These are phyloP conservation scores for Podotricha telesiphe DNA, from an alignment of 2,888 invertebrate species.

Conservation along the genomic window DNA sequence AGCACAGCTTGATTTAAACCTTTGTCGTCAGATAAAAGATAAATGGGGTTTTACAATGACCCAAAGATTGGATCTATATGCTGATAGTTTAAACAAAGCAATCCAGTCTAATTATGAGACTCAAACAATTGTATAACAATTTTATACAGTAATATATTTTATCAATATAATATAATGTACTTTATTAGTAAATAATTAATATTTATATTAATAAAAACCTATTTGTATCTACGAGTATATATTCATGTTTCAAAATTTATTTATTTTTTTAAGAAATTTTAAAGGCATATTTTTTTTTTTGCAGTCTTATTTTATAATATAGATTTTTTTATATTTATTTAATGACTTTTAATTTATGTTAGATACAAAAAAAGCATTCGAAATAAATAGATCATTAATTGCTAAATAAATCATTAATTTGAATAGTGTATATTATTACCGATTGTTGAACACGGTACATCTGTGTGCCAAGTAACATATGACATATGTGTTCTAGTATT, in stretches of 20 bases:
- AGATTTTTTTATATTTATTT: too few species aligned
- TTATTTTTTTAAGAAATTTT: too few species aligned
- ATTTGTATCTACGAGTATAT: too few species aligned
- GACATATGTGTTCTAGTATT: too few species aligned
- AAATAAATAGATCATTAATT: too few species aligned
- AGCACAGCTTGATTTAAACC: constrained; percentile 95
- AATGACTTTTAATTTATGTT: too few species aligned
- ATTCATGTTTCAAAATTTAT: too few species aligned
- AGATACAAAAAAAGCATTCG: too few species aligned
- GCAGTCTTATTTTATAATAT: background rate
- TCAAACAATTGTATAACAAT: constrained; percentile 55
- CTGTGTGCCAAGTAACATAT: too few species aligned
- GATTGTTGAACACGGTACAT: too few species aligned
- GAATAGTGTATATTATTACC: background rate
- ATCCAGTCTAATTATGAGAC: constrained; percentile 62
- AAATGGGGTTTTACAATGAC: constrained; percentile 99
- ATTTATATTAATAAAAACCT: too few species aligned
- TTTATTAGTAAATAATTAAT: too few species aligned
- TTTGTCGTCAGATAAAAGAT: constrained; percentile 97
- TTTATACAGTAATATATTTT: background rate
- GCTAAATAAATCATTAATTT: background rate
- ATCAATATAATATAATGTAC: background rate
- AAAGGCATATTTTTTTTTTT: background rate
- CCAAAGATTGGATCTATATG: constrained; percentile 95
- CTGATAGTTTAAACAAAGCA: constrained; percentile 85